These are phyloP conservation scores for Cistogaster globosa DNA, from an alignment of 2,888 invertebrate genomes.

Conservation along the genomic window DNA sequence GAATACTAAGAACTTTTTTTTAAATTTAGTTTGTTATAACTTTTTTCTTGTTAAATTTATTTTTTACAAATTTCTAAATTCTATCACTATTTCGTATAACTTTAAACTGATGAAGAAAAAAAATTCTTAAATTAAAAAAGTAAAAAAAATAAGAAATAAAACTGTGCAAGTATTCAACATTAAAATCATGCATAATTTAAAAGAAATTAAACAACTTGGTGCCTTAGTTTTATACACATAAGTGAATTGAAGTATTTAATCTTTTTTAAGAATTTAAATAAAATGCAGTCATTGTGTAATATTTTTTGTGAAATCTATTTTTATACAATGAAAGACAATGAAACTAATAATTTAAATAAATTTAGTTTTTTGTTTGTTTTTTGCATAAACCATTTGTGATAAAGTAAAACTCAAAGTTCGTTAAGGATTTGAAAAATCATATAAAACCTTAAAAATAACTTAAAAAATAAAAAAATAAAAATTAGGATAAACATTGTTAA, in stretches of 20 bases:
- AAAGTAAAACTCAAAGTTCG: neutral
- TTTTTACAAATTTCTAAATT: conserved; percentile 14
- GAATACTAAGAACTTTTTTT: conserved; percentile 50
- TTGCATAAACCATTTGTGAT: conserved; percentile 77
- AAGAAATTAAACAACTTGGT: conserved; percentile 1
- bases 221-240: conserved; percentile 12
- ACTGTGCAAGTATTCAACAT: conserved; percentile 29
- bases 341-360: conserved; percentile 18
- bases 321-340: conserved; percentile 15
- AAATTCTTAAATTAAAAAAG: neutral
- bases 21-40: conserved; percentile 44
- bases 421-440: neutral
- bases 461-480: no score
- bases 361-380: conserved; percentile 7
- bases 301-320: no score
- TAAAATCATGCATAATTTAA: conserved; percentile 44
- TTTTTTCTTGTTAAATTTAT: conserved; percentile 75
- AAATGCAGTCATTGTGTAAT: no score
- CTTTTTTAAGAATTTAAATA: conserved; percentile 15
- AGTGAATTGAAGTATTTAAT: neutral
- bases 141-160: neutral
- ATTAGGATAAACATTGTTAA: neutral
- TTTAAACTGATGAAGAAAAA: conserved; percentile 1
- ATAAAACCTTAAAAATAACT: neutral
- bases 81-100: neutral